phyloP scores from a whole-genome alignment of 2,888 invertebrate species.

The Parthenolecanium corni region DNA sequence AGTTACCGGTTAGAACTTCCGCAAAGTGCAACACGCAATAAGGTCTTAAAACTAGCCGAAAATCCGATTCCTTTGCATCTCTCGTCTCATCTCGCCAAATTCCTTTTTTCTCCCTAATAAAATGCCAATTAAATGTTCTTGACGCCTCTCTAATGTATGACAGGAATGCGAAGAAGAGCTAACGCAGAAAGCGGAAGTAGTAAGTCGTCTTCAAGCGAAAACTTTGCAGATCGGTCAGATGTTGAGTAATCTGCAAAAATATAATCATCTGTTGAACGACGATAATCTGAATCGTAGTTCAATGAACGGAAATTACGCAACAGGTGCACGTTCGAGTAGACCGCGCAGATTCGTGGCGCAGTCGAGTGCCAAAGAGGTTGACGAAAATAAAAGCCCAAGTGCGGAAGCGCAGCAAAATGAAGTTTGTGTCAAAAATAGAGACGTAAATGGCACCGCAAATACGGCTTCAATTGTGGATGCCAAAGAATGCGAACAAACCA shows the following conservation, averaged over 20 bases:
- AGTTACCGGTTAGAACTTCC: constrained; percentile 1
- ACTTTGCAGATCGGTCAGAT: constrained; percentile 87
- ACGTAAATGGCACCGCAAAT: too few relatives aligned
- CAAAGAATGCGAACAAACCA: not conserved
- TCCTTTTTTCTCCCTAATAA: not conserved
- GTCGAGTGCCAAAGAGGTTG: not conserved
- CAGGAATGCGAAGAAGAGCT: constrained; percentile 92
- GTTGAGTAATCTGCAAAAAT: constrained; percentile 79
- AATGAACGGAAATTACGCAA: not conserved
- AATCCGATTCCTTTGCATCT: not conserved
- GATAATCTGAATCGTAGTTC: not conserved
- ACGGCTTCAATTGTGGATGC: not conserved
- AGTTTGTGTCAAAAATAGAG: not conserved
- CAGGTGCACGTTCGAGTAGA: too few relatives aligned
- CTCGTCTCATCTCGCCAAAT: not conserved
- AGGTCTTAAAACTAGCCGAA: not conserved
- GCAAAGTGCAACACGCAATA: constrained; percentile 14
- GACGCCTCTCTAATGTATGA: constrained; percentile 32
- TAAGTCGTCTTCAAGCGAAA: constrained; percentile 86
- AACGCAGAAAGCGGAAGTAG: constrained; percentile 92
- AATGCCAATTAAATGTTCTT: not conserved
- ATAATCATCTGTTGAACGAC: constrained; percentile 41
- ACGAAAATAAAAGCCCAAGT: not conserved
- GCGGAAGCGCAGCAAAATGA: not conserved
- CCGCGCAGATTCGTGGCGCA: not conserved